A percentile compares a stretch with the other conserved stretches of the same genome.
Conservation (phyloP, 1,140 invertebrate genomes). For the Ceratosolen solmsi region DNA sequence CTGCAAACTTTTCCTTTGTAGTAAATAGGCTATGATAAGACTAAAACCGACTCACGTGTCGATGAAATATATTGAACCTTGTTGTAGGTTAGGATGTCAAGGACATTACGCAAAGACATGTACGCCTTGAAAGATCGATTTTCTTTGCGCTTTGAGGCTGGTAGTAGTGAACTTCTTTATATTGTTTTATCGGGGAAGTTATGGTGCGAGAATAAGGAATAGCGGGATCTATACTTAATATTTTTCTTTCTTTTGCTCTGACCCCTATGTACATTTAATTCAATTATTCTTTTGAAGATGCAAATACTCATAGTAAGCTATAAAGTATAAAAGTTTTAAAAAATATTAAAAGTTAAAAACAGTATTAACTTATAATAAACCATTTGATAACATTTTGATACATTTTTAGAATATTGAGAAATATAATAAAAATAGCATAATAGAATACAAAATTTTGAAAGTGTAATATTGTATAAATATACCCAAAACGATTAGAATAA, state of each 20-base stretch:
- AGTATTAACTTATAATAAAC: no score
- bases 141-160: not conserved
- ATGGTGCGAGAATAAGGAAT: not conserved
- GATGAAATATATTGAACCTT: slow-evolving; percentile 41
- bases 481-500: no score
- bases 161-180: not conserved
- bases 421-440: no score
- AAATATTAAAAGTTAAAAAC: no score
- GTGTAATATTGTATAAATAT: no score
- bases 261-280: no score
- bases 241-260: not conserved
- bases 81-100: slow-evolving; percentile 50
- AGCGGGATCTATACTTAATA: not conserved
- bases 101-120: slow-evolving; percentile 48
- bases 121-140: slow-evolving; percentile 48
- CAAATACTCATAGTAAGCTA: no score
- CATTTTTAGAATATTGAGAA: no score
- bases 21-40: not conserved
- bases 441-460: no score
- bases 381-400: no score
- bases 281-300: no score
- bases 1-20: not conserved
- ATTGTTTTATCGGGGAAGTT: slow-evolving; percentile 6
- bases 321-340: no score
- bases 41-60: not conserved